Evolutionary conservation across 2,113 vertebrate genomes (phyloP).

Genomic region (Anoura caudifer): DNA sequence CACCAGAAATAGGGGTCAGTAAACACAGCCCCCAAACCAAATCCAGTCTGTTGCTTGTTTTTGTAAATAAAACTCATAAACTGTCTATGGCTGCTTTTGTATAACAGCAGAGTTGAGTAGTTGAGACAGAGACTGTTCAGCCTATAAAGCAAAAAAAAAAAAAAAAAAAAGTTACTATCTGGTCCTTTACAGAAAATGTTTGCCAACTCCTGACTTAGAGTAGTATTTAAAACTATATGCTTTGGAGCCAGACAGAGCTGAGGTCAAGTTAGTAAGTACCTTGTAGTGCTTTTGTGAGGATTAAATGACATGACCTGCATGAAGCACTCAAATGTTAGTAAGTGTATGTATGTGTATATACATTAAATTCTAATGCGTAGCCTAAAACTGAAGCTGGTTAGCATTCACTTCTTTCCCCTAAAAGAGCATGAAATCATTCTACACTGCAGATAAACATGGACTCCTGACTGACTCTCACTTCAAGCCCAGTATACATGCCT

Average conservation of each 20-base stretch:
- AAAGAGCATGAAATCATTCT: background rate
- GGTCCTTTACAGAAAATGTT: background rate
- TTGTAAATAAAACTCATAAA: conserved; percentile 12
- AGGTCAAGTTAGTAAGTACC: background rate
- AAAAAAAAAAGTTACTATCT: conserved; percentile 26
- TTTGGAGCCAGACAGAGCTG: background rate
- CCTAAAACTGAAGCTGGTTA: conserved; percentile 12
- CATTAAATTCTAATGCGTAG: background rate
- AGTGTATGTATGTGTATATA: background rate
- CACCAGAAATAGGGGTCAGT: background rate
- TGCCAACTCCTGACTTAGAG: background rate
- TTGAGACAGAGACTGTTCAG: background rate
- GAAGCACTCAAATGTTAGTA: background rate
- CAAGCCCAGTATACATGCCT: background rate
- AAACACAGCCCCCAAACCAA: background rate
- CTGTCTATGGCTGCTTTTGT: background rate
- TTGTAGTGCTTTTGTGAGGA: background rate
- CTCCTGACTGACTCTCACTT: background rate
- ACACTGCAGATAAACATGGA: background rate
- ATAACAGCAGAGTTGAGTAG: background rate
- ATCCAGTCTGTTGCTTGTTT: background rate
- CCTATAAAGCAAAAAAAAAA: background rate
- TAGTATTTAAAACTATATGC: background rate
- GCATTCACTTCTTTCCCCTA: background rate
- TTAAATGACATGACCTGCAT: background rate